Conservation (phyloP, 2,113 vertebrate species). For the Atrichornis clamosus region DNA sequence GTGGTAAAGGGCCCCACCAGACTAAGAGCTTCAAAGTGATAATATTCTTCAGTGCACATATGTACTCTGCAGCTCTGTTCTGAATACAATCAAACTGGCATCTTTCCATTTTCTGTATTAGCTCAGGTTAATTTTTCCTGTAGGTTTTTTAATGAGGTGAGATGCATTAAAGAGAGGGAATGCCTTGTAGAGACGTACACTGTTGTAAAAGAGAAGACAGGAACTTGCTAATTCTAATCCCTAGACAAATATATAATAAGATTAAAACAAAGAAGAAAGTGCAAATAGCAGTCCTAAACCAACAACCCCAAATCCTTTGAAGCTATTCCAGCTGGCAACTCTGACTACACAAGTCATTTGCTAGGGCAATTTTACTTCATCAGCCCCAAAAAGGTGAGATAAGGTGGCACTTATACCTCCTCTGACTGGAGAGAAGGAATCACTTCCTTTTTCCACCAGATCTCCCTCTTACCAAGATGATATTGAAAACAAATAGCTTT, state of each 20-base stretch:
- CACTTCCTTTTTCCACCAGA: background rate
- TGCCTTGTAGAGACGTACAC: background rate
- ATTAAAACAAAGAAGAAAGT: constrained; percentile 36
- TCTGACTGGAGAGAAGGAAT: background rate
- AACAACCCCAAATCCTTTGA: background rate
- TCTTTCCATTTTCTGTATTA: background rate
- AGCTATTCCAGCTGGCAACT: constrained; percentile 10
- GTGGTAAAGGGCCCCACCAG: background rate
- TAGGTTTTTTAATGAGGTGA: background rate
- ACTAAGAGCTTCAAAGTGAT: background rate
- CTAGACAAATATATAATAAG: background rate
- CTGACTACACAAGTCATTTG: background rate
- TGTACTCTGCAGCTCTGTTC: background rate
- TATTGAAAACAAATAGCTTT: background rate
- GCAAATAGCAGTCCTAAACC: background rate
- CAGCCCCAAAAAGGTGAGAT: background rate
- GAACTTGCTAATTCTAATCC: background rate
- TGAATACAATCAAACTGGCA: background rate
- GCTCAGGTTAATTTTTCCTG: background rate
- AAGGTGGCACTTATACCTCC: background rate
- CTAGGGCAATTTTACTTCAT: background rate
- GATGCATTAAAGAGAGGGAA: background rate
- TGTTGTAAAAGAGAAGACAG: background rate
- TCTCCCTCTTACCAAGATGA: background rate
- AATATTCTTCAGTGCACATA: background rate